Evolutionary conservation across 2,797 vertebrate species (phyloP).

Genomic region (Lindbergichthys nudifrons): DNA sequence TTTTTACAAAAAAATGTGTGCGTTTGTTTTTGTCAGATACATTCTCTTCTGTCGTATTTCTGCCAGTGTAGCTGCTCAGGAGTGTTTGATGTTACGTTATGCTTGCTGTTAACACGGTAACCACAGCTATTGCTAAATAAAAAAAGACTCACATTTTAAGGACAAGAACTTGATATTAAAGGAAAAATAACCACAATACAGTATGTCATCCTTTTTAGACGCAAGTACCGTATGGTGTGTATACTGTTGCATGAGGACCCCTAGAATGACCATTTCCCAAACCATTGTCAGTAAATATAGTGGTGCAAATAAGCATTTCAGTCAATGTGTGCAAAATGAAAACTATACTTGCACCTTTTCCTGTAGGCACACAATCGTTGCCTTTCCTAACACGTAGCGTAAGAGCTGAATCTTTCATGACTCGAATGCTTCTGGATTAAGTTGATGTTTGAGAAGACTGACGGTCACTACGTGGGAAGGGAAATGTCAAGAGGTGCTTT

Average conservation of each 20-base stretch:
- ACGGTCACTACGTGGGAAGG: slow-evolving; percentile 29
- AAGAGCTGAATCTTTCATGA: slow-evolving; percentile 53
- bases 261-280: not conserved
- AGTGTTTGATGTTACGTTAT: not conserved
- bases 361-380: slow-evolving; percentile 12
- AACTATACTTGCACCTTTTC: not conserved
- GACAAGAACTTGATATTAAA: not conserved
- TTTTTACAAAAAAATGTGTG: no score
- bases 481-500: slow-evolving; percentile 60
- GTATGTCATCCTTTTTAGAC: slow-evolving; percentile 3
- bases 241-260: not conserved
- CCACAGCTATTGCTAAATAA: not conserved
- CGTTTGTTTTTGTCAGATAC: not conserved
- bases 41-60: not conserved
- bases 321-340: slow-evolving; percentile 15
- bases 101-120: not conserved
- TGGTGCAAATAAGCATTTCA: slow-evolving; percentile 21
- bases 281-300: not conserved
- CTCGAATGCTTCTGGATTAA: slow-evolving; percentile 53
- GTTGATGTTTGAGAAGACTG: slow-evolving; percentile 57
- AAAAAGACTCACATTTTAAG: not conserved
- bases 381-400: slow-evolving; percentile 39
- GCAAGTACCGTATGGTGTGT: not conserved
- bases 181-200: not conserved
- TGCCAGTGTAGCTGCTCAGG: not conserved